These are phyloP conservation scores for Stichodactyla mertensii DNA, from an alignment of 64 coral and sea anemone genomes.

Conservation along the genomic window DNA sequence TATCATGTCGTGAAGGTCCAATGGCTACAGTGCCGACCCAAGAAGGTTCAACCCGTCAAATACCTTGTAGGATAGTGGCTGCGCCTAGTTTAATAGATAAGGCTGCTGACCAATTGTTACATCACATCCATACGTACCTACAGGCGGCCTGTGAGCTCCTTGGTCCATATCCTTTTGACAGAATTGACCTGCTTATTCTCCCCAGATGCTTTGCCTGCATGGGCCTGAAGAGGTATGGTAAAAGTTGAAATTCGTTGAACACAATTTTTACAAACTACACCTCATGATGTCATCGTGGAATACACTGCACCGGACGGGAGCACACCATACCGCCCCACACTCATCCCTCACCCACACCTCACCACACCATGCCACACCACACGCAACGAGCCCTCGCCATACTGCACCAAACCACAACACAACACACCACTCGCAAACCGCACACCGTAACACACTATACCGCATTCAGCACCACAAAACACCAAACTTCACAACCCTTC, in stretches of 20 bases:
- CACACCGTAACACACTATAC: not conserved
- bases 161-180: conserved; percentile 86
- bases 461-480: not conserved
- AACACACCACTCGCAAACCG: too few species aligned
- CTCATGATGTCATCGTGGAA: not conserved
- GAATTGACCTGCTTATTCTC: conserved; percentile 72
- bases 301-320: not conserved
- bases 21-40: conserved; percentile 31
- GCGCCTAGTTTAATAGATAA: conserved; percentile 79
- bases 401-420: too few species aligned
- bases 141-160: conserved; percentile 84
- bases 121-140: conserved; percentile 54
- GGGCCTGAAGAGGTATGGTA: conserved; percentile 82
- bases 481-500: not conserved
- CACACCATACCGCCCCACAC: too few species aligned
- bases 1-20: conserved; percentile 53
- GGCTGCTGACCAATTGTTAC: conserved; percentile 67
- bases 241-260: too few species aligned
- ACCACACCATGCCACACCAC: not conserved
- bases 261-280: not conserved
- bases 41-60: conserved; percentile 16
- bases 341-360: not conserved
- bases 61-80: conserved; percentile 75
- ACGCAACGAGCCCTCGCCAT: too few species aligned
- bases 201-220: conserved; percentile 97